Percentiles rank a stretch among this genome's conserved stretches.
Conservation (phyloP, 2,797 vertebrate species). For the Antennarius maculatus region DNA sequence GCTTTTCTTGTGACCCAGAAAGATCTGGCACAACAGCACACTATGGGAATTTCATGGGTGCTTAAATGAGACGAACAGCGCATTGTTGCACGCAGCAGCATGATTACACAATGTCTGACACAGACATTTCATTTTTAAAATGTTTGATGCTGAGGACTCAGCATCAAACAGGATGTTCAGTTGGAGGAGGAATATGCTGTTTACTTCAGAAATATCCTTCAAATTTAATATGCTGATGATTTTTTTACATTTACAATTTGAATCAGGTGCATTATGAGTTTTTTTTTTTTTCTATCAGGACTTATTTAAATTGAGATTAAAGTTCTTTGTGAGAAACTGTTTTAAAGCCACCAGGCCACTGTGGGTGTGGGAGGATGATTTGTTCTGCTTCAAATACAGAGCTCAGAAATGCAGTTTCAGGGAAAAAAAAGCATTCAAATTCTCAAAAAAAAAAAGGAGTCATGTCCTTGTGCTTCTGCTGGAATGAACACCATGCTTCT, state of each 20-base stretch:
- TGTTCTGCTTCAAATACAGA: slow-evolving; percentile 55
- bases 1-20: slow-evolving; percentile 7
- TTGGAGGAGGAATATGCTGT: not conserved
- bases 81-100: slow-evolving; percentile 1
- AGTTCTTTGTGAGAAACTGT: not conserved
- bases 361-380: slow-evolving; percentile 57
- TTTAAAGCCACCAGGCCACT: slow-evolving; percentile 59
- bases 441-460: slow-evolving; percentile 55
- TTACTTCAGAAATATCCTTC: not conserved
- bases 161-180: slow-evolving; percentile 27
- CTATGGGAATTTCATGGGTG: not conserved
- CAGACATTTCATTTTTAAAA: not conserved
- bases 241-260: too few relatives aligned
- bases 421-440: slow-evolving; percentile 35
- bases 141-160: slow-evolving; percentile 3
- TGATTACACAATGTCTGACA: slow-evolving; percentile 13
- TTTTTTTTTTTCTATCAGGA: too few relatives aligned
- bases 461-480: slow-evolving; percentile 46
- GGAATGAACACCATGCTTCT: slow-evolving; percentile 54
- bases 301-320: too few relatives aligned
- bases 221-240: not conserved
- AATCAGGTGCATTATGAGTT: too few relatives aligned
- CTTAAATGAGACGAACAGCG: not conserved
- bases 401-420: slow-evolving; percentile 36
- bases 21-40: not conserved